Evolutionary conservation across 2,888 invertebrate species (phyloP), one percentile per base, ranked within the genome.

Genomic region (Leptinotarsa haldemani): DNA sequence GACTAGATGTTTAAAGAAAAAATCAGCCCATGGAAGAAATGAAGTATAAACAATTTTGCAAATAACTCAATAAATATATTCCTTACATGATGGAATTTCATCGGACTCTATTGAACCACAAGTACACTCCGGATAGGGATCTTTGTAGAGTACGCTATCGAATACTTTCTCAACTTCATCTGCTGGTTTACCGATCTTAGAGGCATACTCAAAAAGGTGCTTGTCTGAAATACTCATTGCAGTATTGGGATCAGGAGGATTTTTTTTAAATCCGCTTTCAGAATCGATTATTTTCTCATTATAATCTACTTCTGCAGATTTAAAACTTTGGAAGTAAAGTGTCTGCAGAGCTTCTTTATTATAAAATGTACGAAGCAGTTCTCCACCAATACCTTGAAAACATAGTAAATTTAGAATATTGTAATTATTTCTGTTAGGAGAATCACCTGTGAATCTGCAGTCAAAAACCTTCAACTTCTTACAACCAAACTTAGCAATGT

Each of bases 401-500:
- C 47, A 56, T 22, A 69, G 3, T 65, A 18, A 63, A 16, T 65
- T 46, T 56, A 22, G 40, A 16, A 50, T 50, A 50, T 5, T 15
- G 13, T 50, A 50, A 15, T 50, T 16, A 16, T 25, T 40, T n/a
- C 2, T 53, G 22, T 56, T 56, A 15, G 13, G 15, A 20, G n/a
- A 47, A 18, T 15, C 79, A 86, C 86, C 83, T 77, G 86, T 85
- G 75, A 87, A 85, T 66, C 87, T 81, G n/a, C 83, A 82, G 76
- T 87, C 87, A n/a, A 86, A 79, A 4, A 86, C 80, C 81, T 85
- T 85, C 63, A 94, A 85, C 1, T 87, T 85, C 79, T 89, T 89
- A 85, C 93, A 95, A 0, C 95, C 95, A 83, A 93, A 87, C 0
- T 93, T 90, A 0, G 94, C 92, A 73, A 95, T 90, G 82, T 94